Evolutionary conservation across 2,888 invertebrate species (phyloP).

Genomic region (Lithophane socia): DNA sequence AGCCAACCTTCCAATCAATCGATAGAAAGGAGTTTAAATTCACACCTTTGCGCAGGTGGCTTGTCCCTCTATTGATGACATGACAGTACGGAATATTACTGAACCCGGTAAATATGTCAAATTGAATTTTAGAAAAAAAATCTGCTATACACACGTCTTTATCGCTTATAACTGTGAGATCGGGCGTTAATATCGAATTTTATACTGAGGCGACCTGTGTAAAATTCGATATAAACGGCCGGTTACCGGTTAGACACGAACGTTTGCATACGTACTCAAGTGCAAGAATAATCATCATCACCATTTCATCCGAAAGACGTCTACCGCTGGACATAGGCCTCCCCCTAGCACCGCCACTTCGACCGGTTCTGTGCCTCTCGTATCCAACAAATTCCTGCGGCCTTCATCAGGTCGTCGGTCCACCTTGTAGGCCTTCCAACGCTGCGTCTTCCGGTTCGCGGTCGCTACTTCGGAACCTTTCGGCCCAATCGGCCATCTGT

Average conservation of each 20-base stretch:
- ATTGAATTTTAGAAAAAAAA: background rate
- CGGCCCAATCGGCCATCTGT: too few species aligned
- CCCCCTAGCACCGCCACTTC: too few species aligned
- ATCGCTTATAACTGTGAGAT: background rate
- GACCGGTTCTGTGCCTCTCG: too few species aligned
- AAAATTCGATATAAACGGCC: background rate
- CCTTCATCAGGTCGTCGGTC: too few species aligned
- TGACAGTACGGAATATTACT: background rate
- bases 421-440: too few species aligned
- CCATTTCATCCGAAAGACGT: too few species aligned
- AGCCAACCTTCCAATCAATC: slow-evolving; percentile 17
- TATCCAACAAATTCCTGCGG: too few species aligned
- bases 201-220: too few species aligned
- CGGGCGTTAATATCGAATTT: too few species aligned
- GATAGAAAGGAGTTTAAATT: slow-evolving; percentile 11
- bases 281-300: background rate
- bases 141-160: background rate
- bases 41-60: background rate
- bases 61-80: slow-evolving; percentile 1
- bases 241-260: background rate
- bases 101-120: background rate
- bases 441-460: too few species aligned
- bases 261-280: background rate
- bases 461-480: too few species aligned
- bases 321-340: too few species aligned